These are phyloP conservation scores for Seriola dumerili DNA, from an alignment of 2,113 vertebrate genomes.

Conservation along the genomic window DNA sequence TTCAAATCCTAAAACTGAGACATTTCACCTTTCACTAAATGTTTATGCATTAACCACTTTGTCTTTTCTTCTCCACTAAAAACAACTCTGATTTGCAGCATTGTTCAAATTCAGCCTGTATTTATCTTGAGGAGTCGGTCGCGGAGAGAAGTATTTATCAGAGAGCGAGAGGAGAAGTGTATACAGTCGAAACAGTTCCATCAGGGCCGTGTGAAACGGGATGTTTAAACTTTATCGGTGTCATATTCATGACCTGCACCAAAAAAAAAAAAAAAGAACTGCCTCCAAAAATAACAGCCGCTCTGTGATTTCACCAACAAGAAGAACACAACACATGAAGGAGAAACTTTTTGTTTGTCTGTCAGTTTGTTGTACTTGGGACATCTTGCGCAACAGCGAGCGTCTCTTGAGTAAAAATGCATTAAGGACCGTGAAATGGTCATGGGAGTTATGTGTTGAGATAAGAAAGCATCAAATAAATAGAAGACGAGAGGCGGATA, in stretches of 20 bases:
- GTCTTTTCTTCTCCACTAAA: not conserved
- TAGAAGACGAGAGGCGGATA: slow-evolving; percentile 26
- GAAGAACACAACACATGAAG: slow-evolving; percentile 52
- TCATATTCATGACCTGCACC: slow-evolving; percentile 68
- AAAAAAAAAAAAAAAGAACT: no score
- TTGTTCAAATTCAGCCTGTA: slow-evolving; percentile 62
- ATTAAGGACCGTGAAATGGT: slow-evolving; percentile 27
- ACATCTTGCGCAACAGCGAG: slow-evolving; percentile 32
- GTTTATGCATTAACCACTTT: slow-evolving; percentile 41
- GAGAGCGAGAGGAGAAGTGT: slow-evolving; percentile 41
- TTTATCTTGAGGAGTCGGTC: slow-evolving; percentile 70
- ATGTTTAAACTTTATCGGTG: slow-evolving; percentile 76
- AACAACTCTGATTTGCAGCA: slow-evolving; percentile 53
- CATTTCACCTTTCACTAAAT: slow-evolving; percentile 38
- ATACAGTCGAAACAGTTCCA: slow-evolving; percentile 69
- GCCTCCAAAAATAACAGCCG: slow-evolving; percentile 72
- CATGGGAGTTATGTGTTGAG: slow-evolving; percentile 37
- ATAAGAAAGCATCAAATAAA: slow-evolving; percentile 68
- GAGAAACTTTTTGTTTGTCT: slow-evolving; percentile 47
- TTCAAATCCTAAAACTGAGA: slow-evolving; percentile 16
- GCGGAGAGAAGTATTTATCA: slow-evolving; percentile 75
- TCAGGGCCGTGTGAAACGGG: slow-evolving; percentile 75
- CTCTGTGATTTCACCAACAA: slow-evolving; percentile 58
- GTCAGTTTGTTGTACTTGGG: slow-evolving; percentile 66
- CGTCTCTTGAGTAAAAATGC: slow-evolving; percentile 10